Conservation (phyloP, 2,888 invertebrate species). For the Pemphredon lugubris region DNA sequence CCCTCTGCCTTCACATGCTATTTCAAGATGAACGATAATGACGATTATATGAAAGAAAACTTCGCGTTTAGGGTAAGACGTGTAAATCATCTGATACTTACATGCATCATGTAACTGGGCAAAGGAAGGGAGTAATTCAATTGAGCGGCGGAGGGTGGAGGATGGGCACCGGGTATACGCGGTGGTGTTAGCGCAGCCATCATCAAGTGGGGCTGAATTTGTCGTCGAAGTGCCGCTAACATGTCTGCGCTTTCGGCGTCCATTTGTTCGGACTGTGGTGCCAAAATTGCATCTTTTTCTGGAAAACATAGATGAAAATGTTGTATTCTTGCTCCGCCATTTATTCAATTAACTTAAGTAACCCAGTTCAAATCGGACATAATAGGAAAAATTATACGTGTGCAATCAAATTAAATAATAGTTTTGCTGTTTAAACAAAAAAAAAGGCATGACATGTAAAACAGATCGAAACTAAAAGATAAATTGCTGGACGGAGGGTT, state of each 20-base stretch:
- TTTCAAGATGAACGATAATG: neutral
- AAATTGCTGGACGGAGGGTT: too few species aligned
- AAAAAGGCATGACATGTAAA: too few species aligned
- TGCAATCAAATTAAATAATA: too few species aligned
- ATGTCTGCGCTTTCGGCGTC: constrained; percentile 85
- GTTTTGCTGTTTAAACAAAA: too few species aligned
- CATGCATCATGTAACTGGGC: constrained; percentile 78
- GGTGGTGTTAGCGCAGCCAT: constrained; percentile 85
- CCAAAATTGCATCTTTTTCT: constrained; percentile 69
- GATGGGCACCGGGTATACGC: constrained; percentile 75
- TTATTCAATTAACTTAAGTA: too few species aligned
- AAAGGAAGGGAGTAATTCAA: constrained; percentile 77
- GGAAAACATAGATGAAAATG: too few species aligned
- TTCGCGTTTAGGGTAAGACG: neutral
- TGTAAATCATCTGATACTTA: constrained; percentile 65
- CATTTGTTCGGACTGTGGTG: constrained; percentile 73
- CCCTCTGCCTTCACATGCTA: constrained; percentile 76
- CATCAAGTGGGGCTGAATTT: constrained; percentile 87
- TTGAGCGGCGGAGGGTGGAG: constrained; percentile 70
- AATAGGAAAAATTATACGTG: too few species aligned
- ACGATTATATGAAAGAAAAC: neutral
- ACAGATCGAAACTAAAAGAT: too few species aligned
- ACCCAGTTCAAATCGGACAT: too few species aligned
- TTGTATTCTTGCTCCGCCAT: too few species aligned
- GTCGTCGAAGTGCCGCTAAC: constrained; percentile 86